A percentile compares a stretch with the other conserved stretches of the same genome.
Evolutionary conservation across 2,797 vertebrate genomes (phyloP).

Genomic region (Lacerta agilis): DNA sequence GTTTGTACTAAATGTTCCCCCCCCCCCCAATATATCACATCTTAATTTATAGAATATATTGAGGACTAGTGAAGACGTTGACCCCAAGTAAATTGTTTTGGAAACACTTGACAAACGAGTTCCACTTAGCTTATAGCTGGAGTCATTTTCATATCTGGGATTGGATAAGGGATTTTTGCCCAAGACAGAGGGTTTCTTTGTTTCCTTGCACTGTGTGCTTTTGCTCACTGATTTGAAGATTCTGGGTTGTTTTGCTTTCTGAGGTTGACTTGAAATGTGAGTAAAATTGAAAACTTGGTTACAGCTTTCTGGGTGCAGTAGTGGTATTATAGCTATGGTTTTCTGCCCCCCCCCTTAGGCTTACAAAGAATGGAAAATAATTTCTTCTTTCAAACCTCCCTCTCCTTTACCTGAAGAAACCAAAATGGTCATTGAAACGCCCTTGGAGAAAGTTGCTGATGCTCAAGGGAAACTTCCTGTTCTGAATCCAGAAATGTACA

Average conservation of each 20-base stretch:
- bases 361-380: slow-evolving; percentile 84
- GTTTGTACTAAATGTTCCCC: too few species aligned
- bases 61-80: not conserved
- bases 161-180: not conserved
- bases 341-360: slow-evolving; percentile 66
- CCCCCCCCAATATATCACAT: not conserved
- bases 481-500: slow-evolving; percentile 81
- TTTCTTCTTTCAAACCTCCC: slow-evolving; percentile 76
- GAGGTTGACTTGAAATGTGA: not conserved
- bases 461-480: slow-evolving; percentile 45
- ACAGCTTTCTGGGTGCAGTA: not conserved
- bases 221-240: not conserved
- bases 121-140: not conserved
- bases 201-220: not conserved
- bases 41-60: not conserved
- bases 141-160: not conserved
- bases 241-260: not conserved
- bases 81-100: not conserved
- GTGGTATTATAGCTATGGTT: not conserved
- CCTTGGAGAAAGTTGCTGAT: slow-evolving; percentile 69
- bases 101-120: not conserved
- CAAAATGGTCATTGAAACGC: slow-evolving; percentile 68
- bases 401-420: slow-evolving; percentile 48
- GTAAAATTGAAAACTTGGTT: not conserved
- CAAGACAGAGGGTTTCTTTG: not conserved